phyloP scores from a whole-genome alignment of 2,888 invertebrate genomes.

The Corythucha ciliata region DNA sequence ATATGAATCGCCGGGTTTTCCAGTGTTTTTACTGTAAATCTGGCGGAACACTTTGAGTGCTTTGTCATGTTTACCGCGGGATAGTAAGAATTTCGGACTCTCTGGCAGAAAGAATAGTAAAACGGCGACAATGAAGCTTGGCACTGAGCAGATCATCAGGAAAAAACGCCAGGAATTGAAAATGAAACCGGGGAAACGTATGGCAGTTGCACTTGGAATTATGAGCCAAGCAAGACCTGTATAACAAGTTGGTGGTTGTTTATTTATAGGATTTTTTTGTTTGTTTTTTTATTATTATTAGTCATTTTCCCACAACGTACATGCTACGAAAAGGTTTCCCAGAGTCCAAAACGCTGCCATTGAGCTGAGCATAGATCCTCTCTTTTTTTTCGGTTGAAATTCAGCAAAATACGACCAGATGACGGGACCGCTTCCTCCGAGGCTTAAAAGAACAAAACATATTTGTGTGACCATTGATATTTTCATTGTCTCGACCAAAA shows the following conservation, averaged over 20 bases:
- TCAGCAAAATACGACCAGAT: slow-evolving; percentile 94
- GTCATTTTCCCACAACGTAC: slow-evolving; percentile 40
- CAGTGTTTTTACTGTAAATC: slow-evolving; percentile 74
- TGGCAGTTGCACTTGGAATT: slow-evolving; percentile 55
- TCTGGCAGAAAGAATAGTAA: slow-evolving; percentile 76
- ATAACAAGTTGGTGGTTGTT: slow-evolving; percentile 2
- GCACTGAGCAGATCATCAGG: slow-evolving; percentile 75
- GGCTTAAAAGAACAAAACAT: slow-evolving; percentile 45
- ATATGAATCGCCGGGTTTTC: slow-evolving; percentile 61
- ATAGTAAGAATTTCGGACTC: slow-evolving; percentile 79
- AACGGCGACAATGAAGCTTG: slow-evolving; percentile 77
- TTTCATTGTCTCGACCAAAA: background rate
- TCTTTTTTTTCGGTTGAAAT: slow-evolving; percentile 82
- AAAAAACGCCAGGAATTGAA: slow-evolving; percentile 92
- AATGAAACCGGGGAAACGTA: slow-evolving; percentile 55
- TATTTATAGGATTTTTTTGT: background rate
- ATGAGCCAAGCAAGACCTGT: slow-evolving; percentile 52
- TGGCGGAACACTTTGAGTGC: slow-evolving; percentile 71
- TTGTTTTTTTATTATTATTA: background rate
- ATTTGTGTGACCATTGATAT: background rate
- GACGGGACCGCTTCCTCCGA: slow-evolving; percentile 83
- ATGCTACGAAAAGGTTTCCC: slow-evolving; percentile 84
- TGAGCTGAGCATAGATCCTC: slow-evolving; percentile 85
- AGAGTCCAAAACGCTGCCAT: slow-evolving; percentile 94
- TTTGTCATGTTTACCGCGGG: slow-evolving; percentile 67